Evolutionary conservation across 2,888 invertebrate genomes (phyloP).

Genomic region (Drosophila barbarae): DNA sequence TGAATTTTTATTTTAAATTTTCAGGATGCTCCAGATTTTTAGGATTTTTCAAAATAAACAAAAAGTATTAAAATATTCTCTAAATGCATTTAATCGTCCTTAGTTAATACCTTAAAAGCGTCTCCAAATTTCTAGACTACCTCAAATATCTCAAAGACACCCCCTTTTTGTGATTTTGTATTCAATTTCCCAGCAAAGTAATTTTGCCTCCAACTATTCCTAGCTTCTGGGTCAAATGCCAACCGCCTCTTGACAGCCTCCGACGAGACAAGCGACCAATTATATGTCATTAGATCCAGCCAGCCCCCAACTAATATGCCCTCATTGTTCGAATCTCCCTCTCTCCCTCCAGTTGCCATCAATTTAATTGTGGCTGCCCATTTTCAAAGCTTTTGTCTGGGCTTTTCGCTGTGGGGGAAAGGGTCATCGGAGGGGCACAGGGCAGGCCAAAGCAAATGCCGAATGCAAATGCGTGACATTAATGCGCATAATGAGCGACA

Average conservation of each 20-base stretch:
- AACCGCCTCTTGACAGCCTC: slow-evolving; percentile 12
- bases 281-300: slow-evolving; percentile 8
- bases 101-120: not conserved
- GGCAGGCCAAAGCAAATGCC: slow-evolving; percentile 12
- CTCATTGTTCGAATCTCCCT: not conserved
- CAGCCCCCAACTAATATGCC: slow-evolving; percentile 9
- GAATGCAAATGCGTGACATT: slow-evolving; percentile 52
- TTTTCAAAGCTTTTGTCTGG: slow-evolving; percentile 11
- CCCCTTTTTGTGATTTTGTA: not conserved
- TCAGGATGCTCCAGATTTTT: too few species aligned
- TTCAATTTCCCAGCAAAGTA: slow-evolving; percentile 6
- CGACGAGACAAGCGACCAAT: slow-evolving; percentile 10
- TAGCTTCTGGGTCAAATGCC: slow-evolving; percentile 8
- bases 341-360: not conserved
- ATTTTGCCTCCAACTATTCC: not conserved
- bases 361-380: slow-evolving; percentile 13
- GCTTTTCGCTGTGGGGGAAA: not conserved
- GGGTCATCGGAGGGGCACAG: slow-evolving; percentile 12
- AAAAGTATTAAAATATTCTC: not conserved
- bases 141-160: not conserved
- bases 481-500: slow-evolving; percentile 66
- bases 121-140: too few species aligned
- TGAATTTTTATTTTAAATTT: too few species aligned
- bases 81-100: not conserved
- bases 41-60: not conserved